Conservation (phyloP, 2,113 vertebrate genomes). For the Gasterosteus nipponicus region DNA sequence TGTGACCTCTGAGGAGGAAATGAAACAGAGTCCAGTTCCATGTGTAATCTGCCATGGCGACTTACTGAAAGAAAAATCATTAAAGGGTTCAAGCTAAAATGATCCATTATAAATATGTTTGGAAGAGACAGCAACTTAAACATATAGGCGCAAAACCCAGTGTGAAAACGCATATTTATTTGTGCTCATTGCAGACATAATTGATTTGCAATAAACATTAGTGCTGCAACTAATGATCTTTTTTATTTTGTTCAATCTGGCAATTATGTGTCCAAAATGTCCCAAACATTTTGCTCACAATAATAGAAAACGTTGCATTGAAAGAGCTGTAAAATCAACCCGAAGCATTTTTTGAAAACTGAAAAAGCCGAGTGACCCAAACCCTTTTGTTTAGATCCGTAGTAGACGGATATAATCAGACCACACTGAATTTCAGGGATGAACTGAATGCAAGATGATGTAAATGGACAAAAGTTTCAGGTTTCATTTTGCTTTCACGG, state of each 20-base stretch:
- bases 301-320: not conserved
- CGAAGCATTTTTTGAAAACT: not conserved
- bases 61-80: constrained; percentile 41
- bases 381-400: not conserved
- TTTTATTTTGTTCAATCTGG: not conserved
- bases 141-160: not conserved
- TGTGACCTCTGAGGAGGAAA: constrained; percentile 78
- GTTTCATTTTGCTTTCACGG: not conserved
- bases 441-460: not conserved
- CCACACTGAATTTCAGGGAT: not conserved
- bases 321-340: not conserved
- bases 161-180: constrained; percentile 5
- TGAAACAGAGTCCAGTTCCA: constrained; percentile 73
- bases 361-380: not conserved
- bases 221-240: not conserved
- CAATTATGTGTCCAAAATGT: not conserved
- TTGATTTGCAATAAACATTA: not conserved
- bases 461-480: not conserved
- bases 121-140: constrained; percentile 26
- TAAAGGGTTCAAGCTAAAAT: constrained; percentile 21
- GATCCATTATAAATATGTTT: constrained; percentile 42
- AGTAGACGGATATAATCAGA: not conserved
- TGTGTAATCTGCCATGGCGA: constrained; percentile 62
- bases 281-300: not conserved
- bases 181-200: not conserved